phyloP scores from a whole-genome alignment of 1,140 invertebrate genomes.

The Drosophila lacertosa region DNA sequence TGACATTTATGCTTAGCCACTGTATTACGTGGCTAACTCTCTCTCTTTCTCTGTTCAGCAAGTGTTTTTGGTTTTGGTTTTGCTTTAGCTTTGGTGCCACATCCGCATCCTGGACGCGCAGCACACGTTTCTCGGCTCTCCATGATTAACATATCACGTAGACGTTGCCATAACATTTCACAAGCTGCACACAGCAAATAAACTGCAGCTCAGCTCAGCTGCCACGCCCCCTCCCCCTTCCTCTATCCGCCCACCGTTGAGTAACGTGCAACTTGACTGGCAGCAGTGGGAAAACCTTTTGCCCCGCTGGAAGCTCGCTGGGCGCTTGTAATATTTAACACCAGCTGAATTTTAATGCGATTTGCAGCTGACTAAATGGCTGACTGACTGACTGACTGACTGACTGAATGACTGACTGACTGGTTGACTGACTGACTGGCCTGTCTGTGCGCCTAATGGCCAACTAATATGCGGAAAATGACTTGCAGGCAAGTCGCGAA shows the following conservation, averaged over 20 bases:
- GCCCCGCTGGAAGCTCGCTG: conserved; percentile 42
- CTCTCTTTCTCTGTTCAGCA: conserved; percentile 3
- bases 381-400: conserved; percentile 5
- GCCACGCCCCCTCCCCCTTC: conserved; percentile 14
- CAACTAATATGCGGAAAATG: conserved; percentile 81
- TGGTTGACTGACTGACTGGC: conserved; percentile 9
- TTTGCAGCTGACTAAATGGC: conserved; percentile 39
- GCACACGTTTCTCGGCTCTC: conserved; percentile 47
- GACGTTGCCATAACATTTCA: conserved; percentile 75
- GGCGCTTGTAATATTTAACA: conserved; percentile 80
- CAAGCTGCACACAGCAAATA: conserved; percentile 53
- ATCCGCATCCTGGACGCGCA: conserved; percentile 60
- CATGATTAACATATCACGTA: conserved; percentile 75
- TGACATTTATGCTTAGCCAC: conserved; percentile 51
- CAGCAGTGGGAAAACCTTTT: conserved; percentile 70
- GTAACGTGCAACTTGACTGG: conserved; percentile 60
- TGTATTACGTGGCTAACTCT: conserved; percentile 25
- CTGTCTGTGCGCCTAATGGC: conserved; percentile 70
- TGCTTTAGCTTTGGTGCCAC: conserved; percentile 19
- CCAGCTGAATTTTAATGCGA: conserved; percentile 79
- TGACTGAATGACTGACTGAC: conserved; percentile 15
- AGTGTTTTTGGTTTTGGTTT: conserved; percentile 14
- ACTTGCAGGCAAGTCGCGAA: conserved; percentile 77
- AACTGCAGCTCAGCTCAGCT: conserved; percentile 51
- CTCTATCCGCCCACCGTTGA: neutral